Evolutionary conservation across 2,797 vertebrate genomes (phyloP).

Genomic region (Sciurus carolinensis): DNA sequence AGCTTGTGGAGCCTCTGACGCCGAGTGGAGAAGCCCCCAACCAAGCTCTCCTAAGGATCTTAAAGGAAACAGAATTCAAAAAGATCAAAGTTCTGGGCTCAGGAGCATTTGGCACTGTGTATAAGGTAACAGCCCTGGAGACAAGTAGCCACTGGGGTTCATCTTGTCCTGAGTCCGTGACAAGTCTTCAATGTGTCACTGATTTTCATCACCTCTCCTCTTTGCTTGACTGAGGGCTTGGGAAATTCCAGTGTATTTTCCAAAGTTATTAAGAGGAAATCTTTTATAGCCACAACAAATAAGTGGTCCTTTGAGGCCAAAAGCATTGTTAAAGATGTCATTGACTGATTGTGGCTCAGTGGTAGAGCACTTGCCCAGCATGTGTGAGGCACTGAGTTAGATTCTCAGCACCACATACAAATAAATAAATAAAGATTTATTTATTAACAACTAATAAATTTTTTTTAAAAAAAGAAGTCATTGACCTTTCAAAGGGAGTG

Average conservation of each 20-base stretch:
- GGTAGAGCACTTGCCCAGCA: no score
- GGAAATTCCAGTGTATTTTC: neutral
- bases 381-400: no score
- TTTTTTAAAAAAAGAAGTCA: no score
- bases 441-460: no score
- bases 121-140: slow-evolving; percentile 92
- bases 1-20: slow-evolving; percentile 98
- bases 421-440: no score
- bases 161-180: neutral
- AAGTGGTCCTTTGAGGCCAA: neutral
- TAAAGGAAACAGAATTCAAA: slow-evolving; percentile 99
- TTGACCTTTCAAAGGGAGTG: no score
- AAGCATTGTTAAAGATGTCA: neutral
- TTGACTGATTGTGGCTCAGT: no score
- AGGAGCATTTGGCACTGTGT: slow-evolving; percentile 98
- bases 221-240: neutral
- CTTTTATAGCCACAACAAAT: neutral
- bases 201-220: no score
- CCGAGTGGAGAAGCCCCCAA: slow-evolving; percentile 98
- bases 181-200: accelerated
- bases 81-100: slow-evolving; percentile 98
- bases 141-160: accelerated
- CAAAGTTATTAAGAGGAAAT: neutral
- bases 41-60: slow-evolving; percentile 97
- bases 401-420: no score